Base-by-base conservation (phyloP, 2,888 invertebrate genomes). In the Imbricaverruca yamaguchii region DNA sequence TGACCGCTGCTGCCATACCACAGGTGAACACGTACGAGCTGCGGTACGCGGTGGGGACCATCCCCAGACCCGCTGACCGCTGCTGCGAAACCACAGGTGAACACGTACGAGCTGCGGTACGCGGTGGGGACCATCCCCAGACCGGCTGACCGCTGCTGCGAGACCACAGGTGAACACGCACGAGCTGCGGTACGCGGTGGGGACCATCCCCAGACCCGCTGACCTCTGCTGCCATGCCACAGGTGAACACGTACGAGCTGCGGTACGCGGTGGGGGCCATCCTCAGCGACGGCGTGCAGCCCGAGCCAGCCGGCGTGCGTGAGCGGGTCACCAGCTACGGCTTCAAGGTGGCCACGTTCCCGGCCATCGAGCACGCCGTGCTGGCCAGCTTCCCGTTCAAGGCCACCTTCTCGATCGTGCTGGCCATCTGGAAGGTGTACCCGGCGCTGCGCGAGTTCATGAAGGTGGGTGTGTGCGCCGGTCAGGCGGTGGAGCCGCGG, bases 371-470 rank as follows among this genome's bases (percentile, higher is more conserved):
- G 79, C 86, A 87, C 84, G 87, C 87, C 74, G 88, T 89, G 18
- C 86, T 85, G 81, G 86, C 87, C 18, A 84, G 85, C 53, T 89
- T 89, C 84, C 88, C 89, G 21, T 87, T 86, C 83, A 85, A 85
- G 63, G 87, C 86, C 81, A 86, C 86, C 10, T 81, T 89, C 56
- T 89, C 89, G 21, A 86, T 89, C 63, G 85, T 87, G 81, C 85
- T 89, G 81, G 88, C 87, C 57, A 85, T 88, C 9, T 85, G 85
- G 82, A 86, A 87, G 84, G 88, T 88, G 57, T 88, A 89, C 83
- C 88, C 88, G 56, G 84, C 84, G 67, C 84, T 89, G 56, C 81
- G 83, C 1, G 84, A 84, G n/a, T 89, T 88, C 84, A 86, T 89
- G 61, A 84, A 86, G 85, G 88, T 78, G 81, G 65, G 59, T 53